Percentiles rank a stretch among this genome's conserved stretches.
These are phyloP conservation scores for Spisula solida DNA, from an alignment of 2,888 invertebrate species.

Conservation along the genomic window DNA sequence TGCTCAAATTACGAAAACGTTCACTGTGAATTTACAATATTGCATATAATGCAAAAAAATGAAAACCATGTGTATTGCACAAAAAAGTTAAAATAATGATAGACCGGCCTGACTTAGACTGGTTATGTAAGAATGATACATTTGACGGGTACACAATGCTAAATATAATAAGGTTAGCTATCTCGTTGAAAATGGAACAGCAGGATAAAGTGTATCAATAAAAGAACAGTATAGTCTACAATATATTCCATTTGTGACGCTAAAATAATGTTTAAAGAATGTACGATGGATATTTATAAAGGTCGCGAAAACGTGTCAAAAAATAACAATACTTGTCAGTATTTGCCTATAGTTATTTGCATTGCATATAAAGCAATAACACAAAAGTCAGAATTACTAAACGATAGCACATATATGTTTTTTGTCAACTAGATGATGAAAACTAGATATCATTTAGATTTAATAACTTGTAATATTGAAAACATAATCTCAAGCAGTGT, in stretches of 20 bases:
- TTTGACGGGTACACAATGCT: background rate
- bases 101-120: background rate
- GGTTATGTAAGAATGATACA: background rate
- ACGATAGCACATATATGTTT: too few relatives aligned
- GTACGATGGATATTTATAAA: background rate
- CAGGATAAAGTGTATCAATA: background rate
- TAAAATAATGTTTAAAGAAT: background rate
- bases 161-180: background rate
- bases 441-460: too few relatives aligned
- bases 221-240: background rate
- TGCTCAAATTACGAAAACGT: background rate
- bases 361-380: background rate
- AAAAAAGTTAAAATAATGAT: background rate
- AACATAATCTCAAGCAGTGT: too few relatives aligned
- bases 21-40: background rate
- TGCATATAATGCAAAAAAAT: background rate
- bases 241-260: too few relatives aligned
- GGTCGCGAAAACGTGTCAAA: background rate
- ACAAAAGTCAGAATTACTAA: background rate
- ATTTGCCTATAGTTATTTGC: background rate
- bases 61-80: background rate
- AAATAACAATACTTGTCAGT: too few relatives aligned
- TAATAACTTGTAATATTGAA: too few relatives aligned
- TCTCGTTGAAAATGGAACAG: background rate
- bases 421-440: too few relatives aligned